Evolutionary conservation across 1,140 invertebrate species (phyloP), one percentile per base, ranked within the genome.

Genomic region (Papilio polyxenes): DNA sequence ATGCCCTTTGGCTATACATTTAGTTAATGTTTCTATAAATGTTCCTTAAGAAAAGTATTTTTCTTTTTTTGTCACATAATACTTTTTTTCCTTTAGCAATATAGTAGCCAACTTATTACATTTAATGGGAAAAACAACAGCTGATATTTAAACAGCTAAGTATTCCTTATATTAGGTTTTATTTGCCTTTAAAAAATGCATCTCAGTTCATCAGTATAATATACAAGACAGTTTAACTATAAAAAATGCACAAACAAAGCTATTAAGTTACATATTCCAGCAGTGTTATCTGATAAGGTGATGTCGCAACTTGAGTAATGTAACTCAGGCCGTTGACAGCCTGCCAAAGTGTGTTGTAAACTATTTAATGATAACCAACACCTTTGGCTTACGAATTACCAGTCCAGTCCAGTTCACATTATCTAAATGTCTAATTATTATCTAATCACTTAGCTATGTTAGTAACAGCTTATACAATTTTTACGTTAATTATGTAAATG

Each of bases 231-330:
- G 62, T 9, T 65, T 65, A 65, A 65, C 2, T 31, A 65, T 23
- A 65, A 65, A 65, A 65, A 65, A n/a, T 65, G 20, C 62, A 65
- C 62, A 65, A 65, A 65, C 62, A 65, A 65, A 65, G 62, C 23
- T 77, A 77, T 56, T 53, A 77, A 77, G 51, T 79, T 79, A 48
- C 59, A 48, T 65, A 65, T 79, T 65, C 40, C 59, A 40, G 20
- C 7, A 17, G 37, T 65, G 77, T 80, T 62, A 80, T 62, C 23
- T 8, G 77, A 80, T 80, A 80, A 80, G 56, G 8, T 17, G 8
- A 10, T 59, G 37, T 62, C 8, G 56, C 53, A 80, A 80, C 53
- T n/a, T 75, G 15, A 59, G 23, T 65, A 62, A 65, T 23, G 77
- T 65, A 80, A 65, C 77, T 5, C 48, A 65, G 37, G n/a, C 37